These are phyloP conservation scores for Mastomys natalensis DNA, from an alignment of 2,113 vertebrate genomes.

Conservation along the genomic window DNA sequence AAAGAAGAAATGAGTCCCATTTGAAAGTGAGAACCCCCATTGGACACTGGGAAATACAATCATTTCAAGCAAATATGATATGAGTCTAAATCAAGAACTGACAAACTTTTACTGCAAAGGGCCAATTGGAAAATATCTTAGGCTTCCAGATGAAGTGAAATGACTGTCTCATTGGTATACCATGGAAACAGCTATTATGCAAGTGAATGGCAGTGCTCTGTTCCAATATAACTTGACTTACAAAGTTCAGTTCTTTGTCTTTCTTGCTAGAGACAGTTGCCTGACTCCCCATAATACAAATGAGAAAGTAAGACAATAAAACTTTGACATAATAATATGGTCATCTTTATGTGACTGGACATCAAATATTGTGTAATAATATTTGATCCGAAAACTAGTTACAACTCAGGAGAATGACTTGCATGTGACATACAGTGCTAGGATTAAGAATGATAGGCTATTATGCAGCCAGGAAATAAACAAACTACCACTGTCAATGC, in stretches of 20 bases:
- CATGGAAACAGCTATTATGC: neutral
- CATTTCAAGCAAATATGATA: neutral
- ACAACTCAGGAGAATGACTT: neutral
- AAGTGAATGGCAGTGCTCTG: neutral
- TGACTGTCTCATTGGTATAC: neutral
- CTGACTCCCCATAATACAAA: neutral
- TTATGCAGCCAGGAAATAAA: neutral
- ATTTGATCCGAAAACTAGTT: neutral
- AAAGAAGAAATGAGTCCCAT: neutral
- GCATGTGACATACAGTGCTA: neutral
- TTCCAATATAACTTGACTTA: constrained; percentile 45
- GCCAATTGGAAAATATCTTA: neutral
- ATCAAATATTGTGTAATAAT: neutral
- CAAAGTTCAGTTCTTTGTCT: neutral
- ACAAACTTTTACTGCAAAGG: neutral
- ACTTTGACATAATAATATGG: neutral
- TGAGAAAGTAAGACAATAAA: neutral
- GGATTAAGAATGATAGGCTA: neutral
- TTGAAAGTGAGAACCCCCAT: neutral
- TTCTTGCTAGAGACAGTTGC: neutral
- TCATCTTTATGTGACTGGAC: neutral
- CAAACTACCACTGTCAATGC: neutral
- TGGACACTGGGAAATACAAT: neutral
- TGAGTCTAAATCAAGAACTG: neutral
- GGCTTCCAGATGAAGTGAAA: neutral